Evolutionary conservation across 2,113 vertebrate genomes (phyloP).

Genomic region (Dasypus novemcinctus): DNA sequence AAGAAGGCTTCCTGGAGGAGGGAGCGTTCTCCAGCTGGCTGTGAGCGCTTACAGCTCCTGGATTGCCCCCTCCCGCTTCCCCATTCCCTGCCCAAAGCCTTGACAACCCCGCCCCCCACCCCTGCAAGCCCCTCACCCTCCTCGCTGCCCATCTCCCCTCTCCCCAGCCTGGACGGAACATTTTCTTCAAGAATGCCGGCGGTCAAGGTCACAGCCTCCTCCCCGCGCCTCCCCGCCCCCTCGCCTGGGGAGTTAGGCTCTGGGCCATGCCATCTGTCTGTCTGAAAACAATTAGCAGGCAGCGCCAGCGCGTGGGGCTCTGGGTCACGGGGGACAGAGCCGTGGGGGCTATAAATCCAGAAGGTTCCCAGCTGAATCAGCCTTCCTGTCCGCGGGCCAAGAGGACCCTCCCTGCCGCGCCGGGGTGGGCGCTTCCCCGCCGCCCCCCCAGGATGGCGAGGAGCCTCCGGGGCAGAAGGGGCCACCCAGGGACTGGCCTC

Average conservation of each 20-base stretch:
- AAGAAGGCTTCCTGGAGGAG: not conserved
- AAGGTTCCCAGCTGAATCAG: constrained; percentile 37
- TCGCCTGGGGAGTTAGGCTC: not conserved
- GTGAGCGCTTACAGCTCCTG: not conserved
- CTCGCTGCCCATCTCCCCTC: not conserved
- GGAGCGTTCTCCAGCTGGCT: not conserved
- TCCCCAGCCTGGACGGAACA: not conserved
- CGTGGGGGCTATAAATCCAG: not conserved
- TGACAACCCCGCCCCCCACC: not conserved
- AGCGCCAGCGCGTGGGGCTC: not conserved
- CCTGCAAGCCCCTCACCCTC: not conserved
- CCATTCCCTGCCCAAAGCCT: not conserved
- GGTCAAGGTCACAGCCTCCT: constrained; percentile 55
- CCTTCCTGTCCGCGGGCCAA: not conserved
- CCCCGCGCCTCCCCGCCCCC: not conserved
- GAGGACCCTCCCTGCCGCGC: not conserved
- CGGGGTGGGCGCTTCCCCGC: not conserved
- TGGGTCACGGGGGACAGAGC: not conserved
- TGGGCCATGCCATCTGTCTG: constrained; percentile 68
- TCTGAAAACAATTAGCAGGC: constrained; percentile 67
- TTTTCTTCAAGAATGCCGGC: not conserved
- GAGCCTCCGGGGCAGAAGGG: not conserved
- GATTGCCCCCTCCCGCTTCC: not conserved
- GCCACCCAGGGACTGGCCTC: not conserved
- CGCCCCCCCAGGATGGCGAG: not conserved